Evolutionary conservation across 2,888 invertebrate genomes (phyloP), one percentile per base, ranked within the genome.

Genomic region (Mactromeris polynyma): DNA sequence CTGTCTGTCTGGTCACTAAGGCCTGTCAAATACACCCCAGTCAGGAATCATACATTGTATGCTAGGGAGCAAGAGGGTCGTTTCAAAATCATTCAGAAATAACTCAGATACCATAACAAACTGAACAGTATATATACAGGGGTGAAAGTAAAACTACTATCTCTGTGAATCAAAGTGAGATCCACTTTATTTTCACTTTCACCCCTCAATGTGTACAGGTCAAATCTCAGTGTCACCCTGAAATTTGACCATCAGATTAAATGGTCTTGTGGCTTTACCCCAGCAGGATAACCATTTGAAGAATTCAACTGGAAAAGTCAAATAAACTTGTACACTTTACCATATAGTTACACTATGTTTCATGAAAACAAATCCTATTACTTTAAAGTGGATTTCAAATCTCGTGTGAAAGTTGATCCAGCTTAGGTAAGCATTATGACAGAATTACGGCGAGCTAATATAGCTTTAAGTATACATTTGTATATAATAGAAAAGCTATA

Each of bases 261-360:
- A 33, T 73, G 36, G 17, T 73, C 19, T 36, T 14, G 40, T 38
- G 9, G 19, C 19, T 26, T 46, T 73, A 83, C 17, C 82, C 82
- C 46, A 58, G 83, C 31, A 38, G 54, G 31, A n/a, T 14, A 64
- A 3, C 42, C 31, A 46, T 80, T 83, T 31, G 21, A 83, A 38
- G 69, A 40, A 83, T 69, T 83, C 73, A 73, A 26, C 31, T 73
- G 83, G 31, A 83, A 82, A 82, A 83, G 83, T 83, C 83, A 83
- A 40, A 42, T 73, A 40, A 83, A 83, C 73, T 73, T 73, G 33
- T 36, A 73, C 73, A n/a, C 36, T 36, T 73, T 14, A 73, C 36
- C 33, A 73, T 36, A 73, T 6, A 73, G 31, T 73, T 36, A 33
- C 19, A 73, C 21, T 73, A 36, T 73, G 19, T 33, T 36, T 3